Evolutionary conservation across 2,797 vertebrate species (phyloP), one percentile per base, ranked within the genome.

Genomic region (Gila robusta): DNA sequence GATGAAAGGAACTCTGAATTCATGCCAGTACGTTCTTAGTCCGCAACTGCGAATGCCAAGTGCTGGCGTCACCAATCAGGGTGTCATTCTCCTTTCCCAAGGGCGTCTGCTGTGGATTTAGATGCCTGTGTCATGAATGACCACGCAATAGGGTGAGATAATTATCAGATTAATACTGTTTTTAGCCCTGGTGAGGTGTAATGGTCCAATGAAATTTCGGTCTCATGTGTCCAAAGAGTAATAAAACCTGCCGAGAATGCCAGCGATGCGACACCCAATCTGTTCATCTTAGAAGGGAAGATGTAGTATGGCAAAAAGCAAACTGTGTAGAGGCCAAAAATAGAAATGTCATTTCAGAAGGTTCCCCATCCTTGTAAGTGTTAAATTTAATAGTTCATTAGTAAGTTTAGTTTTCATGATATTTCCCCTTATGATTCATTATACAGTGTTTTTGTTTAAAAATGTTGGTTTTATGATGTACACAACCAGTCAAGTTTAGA

Each of bases 341-440:
- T 32, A 66, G 6, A 66, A 32, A 66, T 32, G 28, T 8, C 0
- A 66, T 66, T 32, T 66, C 91, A 92, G 92, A 93, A 88, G 82
- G 85, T 89, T 32, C 89, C 87, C 90, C 83, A 44, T 28, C 81
- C 69, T 41, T 90, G 89, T 92, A 23, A 47, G 64, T 69, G 21
- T 92, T 90, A 89, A 90, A 91, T 93, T 92, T 90, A 92, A 89
- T 87, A 89, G 92, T 91, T 85, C 80, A 49, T 17, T 49, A 49
- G 14, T 49, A 49, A 49, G 16, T 49, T 49, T 17, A 17, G 89
- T 91, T 89, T 86, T 89, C 82, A 76, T 79, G 69, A 79, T 49
- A 87, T 91, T 91, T 93, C 91, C 91, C 91, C 85, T 91, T 85
- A 88, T 91, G 90, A 91, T 80, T 54, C 56, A 82, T 76, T 26